A percentile compares a stretch with the other conserved stretches of the same genome.
These are phyloP conservation scores for Halocynthia aurantium DNA, from an alignment of 23 tunicate species.

Conservation along the genomic window DNA sequence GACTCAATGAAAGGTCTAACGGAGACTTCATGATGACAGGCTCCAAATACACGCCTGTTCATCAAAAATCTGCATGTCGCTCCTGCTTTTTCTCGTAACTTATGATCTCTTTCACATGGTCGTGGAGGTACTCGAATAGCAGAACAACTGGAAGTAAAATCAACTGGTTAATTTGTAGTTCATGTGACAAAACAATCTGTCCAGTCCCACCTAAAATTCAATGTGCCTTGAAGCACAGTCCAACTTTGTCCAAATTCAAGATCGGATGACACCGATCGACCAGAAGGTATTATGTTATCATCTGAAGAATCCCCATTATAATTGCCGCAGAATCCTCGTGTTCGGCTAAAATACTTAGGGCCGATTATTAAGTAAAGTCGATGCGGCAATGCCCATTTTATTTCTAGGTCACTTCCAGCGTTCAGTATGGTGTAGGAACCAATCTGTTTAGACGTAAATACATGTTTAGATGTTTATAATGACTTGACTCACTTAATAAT, in stretches of 20 bases:
- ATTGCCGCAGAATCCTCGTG: constrained; percentile 86
- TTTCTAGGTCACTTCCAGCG: constrained; percentile 47
- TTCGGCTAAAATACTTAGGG: constrained; percentile 58
- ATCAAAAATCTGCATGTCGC: constrained; percentile 36
- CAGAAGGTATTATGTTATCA: constrained; percentile 49
- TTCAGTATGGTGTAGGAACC: constrained; percentile 58
- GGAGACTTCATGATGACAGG: constrained; percentile 38
- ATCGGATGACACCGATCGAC: constrained; percentile 31
- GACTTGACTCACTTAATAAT: neutral
- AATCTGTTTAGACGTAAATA: constrained; percentile 27
- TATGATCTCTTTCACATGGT: constrained; percentile 21
- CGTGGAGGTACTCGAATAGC: constrained; percentile 30
- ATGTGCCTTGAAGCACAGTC: constrained; percentile 54
- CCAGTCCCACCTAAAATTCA: constrained; percentile 39
- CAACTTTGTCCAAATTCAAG: constrained; percentile 86
- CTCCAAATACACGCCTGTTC: constrained; percentile 31
- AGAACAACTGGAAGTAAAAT: constrained; percentile 44
- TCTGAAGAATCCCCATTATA: constrained; percentile 54
- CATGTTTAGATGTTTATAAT: neutral
- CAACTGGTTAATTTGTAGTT: neutral
- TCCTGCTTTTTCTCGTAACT: constrained; percentile 16
- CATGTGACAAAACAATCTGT: neutral
- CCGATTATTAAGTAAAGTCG: constrained; percentile 76
- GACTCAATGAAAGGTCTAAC: constrained; percentile 41
- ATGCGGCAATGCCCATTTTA: constrained; percentile 88